Evolutionary conservation across 1,140 invertebrate genomes (phyloP).

Genomic region (Anastrepha ludens): DNA sequence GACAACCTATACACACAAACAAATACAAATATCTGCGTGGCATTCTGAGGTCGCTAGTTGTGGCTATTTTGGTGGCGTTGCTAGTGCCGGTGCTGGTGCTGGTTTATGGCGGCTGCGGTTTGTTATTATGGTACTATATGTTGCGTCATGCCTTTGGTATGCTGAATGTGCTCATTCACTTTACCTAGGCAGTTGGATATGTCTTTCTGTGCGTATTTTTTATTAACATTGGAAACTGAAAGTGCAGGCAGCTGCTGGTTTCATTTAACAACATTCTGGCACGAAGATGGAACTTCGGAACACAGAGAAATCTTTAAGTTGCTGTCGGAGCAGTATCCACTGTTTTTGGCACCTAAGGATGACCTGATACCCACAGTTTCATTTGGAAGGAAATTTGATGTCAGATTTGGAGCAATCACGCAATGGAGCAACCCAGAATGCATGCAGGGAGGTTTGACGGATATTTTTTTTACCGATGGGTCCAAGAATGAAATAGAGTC

Average conservation of each 20-base stretch:
- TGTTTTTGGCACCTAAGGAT: no score
- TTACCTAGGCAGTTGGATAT: not conserved
- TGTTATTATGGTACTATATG: not conserved
- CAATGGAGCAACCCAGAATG: no score
- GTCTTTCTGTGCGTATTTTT: not conserved
- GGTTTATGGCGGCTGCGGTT: not conserved
- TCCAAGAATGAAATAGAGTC: no score
- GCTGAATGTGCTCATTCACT: not conserved
- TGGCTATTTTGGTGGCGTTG: not conserved
- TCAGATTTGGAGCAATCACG: no score
- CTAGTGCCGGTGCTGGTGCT: not conserved
- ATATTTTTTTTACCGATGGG: no score
- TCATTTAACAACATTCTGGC: not conserved
- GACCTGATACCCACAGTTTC: no score
- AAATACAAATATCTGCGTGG: not conserved
- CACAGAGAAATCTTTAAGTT: no score
- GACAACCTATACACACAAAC: constrained; percentile 1
- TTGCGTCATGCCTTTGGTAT: constrained; percentile 44
- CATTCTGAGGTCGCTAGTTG: not conserved
- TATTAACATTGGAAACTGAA: not conserved
- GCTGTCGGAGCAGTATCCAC: no score
- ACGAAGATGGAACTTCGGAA: no score
- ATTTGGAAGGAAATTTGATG: no score
- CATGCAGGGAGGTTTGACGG: no score
- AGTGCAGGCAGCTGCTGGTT: not conserved